Evolutionary conservation across 2,888 invertebrate genomes (phyloP), one percentile per base, ranked within the genome.

Genomic region (Yponomeuta malinellus): DNA sequence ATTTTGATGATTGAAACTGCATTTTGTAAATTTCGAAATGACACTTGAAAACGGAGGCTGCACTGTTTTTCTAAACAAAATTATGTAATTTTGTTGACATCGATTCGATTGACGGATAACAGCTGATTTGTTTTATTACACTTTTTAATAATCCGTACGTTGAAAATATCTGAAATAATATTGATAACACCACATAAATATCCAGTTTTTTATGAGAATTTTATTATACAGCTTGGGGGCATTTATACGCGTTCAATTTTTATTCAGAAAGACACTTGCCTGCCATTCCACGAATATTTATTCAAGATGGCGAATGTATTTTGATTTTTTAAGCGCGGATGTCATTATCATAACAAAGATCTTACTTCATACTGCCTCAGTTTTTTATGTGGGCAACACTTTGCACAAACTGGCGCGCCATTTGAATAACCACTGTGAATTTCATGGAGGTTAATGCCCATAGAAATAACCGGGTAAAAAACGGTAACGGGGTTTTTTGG

Each of bases 1-100:
- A 59, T 12, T 59, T 59, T 2, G 12, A 81, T 80, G 80, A 85
- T 81, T 83, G 80, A 81, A 83, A 79, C 77, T 81, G 82, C 87
- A 88, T 87, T 86, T 88, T 87, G 83, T 76, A 85, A 81, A 84
- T 87, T 87, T 86, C 82, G 84, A 86, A 87, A 82, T 87, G 87
- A 87, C 89, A 89, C 83, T 82, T 78, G 83, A 86, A 86, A 87
- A 84, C 85, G 83, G 82, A 87, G 85, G 82, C 84, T 89, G 83
- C 87, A 89, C 89, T 91, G 90, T 91, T 91, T 90, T 91, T 89
- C 88, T 89, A 92, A 91, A 89, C 90, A 93, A 93, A 92, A 93
- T 93, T 92, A 93, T 89, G 88, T 91, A 93, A 93, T 93, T 91
- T 91, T 91, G 92, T 92, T 93, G 93, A 93, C 93, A 93, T 93